These are phyloP conservation scores for Eulemur coronatus DNA, from an alignment of 2,797 vertebrate genomes.

Conservation along the genomic window DNA sequence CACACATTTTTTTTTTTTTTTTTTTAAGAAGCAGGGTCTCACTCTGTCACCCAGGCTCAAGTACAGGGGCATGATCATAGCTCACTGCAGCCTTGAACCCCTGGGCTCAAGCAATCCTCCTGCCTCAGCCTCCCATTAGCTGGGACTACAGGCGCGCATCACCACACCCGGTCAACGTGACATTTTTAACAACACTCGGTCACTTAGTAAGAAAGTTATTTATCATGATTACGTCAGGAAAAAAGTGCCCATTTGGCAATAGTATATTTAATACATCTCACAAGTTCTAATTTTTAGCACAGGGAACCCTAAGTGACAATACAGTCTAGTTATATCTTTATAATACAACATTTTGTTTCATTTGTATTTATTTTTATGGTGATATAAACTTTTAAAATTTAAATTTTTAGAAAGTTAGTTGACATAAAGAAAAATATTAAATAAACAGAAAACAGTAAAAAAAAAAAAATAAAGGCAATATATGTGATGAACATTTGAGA, in stretches of 20 bases:
- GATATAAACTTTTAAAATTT: conserved; percentile 19
- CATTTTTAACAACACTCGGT: background rate
- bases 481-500: background rate
- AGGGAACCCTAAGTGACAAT: conserved; percentile 1
- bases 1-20: background rate
- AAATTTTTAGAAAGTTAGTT: conserved; percentile 44
- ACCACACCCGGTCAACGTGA: background rate
- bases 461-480: background rate
- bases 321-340: background rate
- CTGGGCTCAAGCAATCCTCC: background rate
- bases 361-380: background rate
- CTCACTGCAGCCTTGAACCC: background rate
- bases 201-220: background rate
- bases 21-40: background rate
- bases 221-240: conserved; percentile 7
- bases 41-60: background rate
- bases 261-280: background rate
- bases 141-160: background rate
- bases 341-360: background rate
- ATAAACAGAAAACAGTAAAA: background rate
- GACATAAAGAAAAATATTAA: background rate
- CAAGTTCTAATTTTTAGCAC: conserved; percentile 15
- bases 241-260: background rate
- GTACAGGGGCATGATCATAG: background rate
- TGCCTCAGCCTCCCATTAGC: background rate